phyloP scores from a whole-genome alignment of 2,888 invertebrate species.

The Polyommatus iphigenia region DNA sequence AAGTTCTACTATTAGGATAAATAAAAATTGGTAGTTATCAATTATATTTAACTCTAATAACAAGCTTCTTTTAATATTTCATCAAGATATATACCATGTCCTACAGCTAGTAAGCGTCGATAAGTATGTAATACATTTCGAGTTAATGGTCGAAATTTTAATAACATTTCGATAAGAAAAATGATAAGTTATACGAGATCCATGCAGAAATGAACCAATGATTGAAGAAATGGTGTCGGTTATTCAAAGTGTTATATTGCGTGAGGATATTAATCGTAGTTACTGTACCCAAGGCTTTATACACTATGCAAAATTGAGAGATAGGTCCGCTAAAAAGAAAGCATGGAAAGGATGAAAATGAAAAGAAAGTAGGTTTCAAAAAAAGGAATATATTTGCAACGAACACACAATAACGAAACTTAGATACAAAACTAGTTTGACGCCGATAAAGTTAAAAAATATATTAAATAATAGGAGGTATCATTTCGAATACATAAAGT shows the following conservation, averaged over 20 bases:
- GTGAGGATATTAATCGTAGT: constrained; percentile 61
- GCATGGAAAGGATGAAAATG: constrained; percentile 78
- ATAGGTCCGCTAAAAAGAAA: constrained; percentile 74
- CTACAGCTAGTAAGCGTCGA: constrained; percentile 24
- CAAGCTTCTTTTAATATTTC: constrained; percentile 68
- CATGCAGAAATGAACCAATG: constrained; percentile 79
- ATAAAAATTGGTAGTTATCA: constrained; percentile 17
- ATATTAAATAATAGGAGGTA: constrained; percentile 45
- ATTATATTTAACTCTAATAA: constrained; percentile 64
- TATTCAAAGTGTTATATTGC: constrained; percentile 59
- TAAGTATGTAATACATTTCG: constrained; percentile 48
- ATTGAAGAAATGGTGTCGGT: constrained; percentile 79
- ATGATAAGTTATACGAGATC: constrained; percentile 66
- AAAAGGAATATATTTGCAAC: constrained; percentile 80
- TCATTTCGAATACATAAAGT: constrained; percentile 31
- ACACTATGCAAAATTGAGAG: constrained; percentile 64
- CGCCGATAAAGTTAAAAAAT: constrained; percentile 64
- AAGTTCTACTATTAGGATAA: constrained; percentile 45
- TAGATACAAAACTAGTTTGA: constrained; percentile 59
- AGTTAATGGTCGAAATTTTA: constrained; percentile 47
- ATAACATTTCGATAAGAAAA: constrained; percentile 52
- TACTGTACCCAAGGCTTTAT: constrained; percentile 73
- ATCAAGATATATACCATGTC: constrained; percentile 21
- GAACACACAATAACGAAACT: constrained; percentile 77
- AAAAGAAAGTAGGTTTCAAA: constrained; percentile 75